Evolutionary conservation across 2,888 invertebrate species (phyloP).

Genomic region (Drosophila nr. perissopoda): DNA sequence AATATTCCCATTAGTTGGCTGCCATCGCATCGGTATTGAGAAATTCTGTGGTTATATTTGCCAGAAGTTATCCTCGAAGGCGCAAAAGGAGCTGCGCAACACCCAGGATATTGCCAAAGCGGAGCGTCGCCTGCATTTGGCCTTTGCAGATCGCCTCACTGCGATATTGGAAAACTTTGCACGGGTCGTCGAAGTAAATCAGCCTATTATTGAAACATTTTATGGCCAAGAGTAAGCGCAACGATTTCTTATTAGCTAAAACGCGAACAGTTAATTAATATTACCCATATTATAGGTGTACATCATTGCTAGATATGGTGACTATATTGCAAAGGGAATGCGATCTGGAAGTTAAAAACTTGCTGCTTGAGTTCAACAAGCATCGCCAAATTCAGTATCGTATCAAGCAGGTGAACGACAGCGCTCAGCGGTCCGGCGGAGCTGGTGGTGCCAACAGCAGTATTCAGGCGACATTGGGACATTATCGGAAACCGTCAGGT

Average conservation of each 20-base stretch:
- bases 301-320: slow-evolving; percentile 90
- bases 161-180: slow-evolving; percentile 94
- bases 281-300: slow-evolving; percentile 78
- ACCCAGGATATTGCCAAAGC: slow-evolving; percentile 88
- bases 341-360: slow-evolving; percentile 87
- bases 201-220: slow-evolving; percentile 94
- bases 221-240: slow-evolving; percentile 87
- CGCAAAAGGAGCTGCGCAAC: slow-evolving; percentile 89
- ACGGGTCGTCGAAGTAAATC: slow-evolving; percentile 93
- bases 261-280: background rate
- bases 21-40: slow-evolving; percentile 94
- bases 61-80: slow-evolving; percentile 89
- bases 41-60: slow-evolving; percentile 95
- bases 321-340: slow-evolving; percentile 91
- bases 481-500: slow-evolving; percentile 83
- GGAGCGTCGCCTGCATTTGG: slow-evolving; percentile 90
- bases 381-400: slow-evolving; percentile 88
- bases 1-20: slow-evolving; percentile 96
- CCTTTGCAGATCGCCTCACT: slow-evolving; percentile 94
- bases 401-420: slow-evolving; percentile 88
- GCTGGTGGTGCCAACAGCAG: slow-evolving; percentile 35
- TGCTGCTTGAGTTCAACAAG: slow-evolving; percentile 90
- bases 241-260: no score
- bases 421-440: slow-evolving; percentile 84
- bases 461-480: slow-evolving; percentile 75